A percentile compares a stretch with the other conserved stretches of the same genome.
Conservation (phyloP, 2,888 invertebrate species). For the Pyrrhosoma nymphula region DNA sequence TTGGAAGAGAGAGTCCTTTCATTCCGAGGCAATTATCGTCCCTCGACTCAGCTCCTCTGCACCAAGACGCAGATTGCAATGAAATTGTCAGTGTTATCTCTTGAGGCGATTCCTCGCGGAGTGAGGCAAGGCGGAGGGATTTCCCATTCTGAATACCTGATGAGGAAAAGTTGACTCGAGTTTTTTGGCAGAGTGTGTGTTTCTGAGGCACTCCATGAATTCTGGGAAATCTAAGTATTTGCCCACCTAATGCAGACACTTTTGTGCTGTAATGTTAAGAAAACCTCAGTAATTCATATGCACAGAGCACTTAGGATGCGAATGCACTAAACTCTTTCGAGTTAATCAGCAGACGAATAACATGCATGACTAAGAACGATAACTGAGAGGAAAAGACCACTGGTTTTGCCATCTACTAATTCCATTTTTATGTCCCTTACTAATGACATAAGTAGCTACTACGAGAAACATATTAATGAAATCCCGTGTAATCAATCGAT, state of each 20-base stretch:
- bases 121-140: background rate
- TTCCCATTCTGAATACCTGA: slow-evolving; percentile 40
- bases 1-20: slow-evolving; percentile 16
- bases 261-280: background rate
- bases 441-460: too few species aligned
- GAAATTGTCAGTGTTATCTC: slow-evolving; percentile 30
- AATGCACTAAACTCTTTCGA: too few species aligned
- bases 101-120: slow-evolving; percentile 28
- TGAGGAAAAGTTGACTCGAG: slow-evolving; percentile 17
- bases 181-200: background rate
- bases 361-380: too few species aligned
- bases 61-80: slow-evolving; percentile 50
- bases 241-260: background rate
- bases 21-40: slow-evolving; percentile 43
- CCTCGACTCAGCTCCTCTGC: slow-evolving; percentile 8
- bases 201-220: background rate
- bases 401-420: too few species aligned
- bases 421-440: too few species aligned
- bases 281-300: background rate
- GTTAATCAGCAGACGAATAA: too few species aligned
- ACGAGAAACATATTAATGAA: too few species aligned
- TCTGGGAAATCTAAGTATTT: background rate
- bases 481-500: too few species aligned
- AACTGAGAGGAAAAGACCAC: too few species aligned
- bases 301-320: too few species aligned